Evolutionary conservation across 2,888 invertebrate species (phyloP), one percentile per base, ranked within the genome.

Genomic region (Branchipolynoe longqiensis): DNA sequence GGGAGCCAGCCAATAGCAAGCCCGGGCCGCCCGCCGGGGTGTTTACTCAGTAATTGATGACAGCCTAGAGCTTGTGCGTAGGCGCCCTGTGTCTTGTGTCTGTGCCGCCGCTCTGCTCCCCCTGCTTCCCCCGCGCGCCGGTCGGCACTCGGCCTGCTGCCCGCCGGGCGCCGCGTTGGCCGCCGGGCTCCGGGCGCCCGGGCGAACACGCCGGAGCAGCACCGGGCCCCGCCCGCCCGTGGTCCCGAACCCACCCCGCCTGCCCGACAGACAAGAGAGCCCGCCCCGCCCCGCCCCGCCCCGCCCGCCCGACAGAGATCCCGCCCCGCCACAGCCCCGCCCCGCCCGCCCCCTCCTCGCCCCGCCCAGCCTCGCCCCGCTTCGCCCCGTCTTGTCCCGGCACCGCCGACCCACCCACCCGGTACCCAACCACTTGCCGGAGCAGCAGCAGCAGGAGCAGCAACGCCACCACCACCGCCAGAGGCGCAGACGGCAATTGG

Each of bases 1-100:
- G 48, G 41, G 78, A 41, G n/a, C 31, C 78, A 78, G 78, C 78
- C 78, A 78, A 78, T 78, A 78, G 78, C 78, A 78, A 33, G 78
- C 41, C 48, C 31, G 28, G 48, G 38, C 36, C 69, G 69, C 36
- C 38, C 36, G 69, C 33, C 48, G 78, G 28, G 54, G 41, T 78
- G 48, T 78, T 78, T 78, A 78, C 78, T 54, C 78, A 31, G 78
- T 78, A 78, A 78, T 54, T 78, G 78, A 78, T 78, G 78, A 78
- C 78, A 54, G 78, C 28, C 78, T 48, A 78, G 78, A 25, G 41
- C 78, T 78, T 41, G 69, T 69, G 69, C 38, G 8, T 33, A 25
- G 69, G 69, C 69, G 38, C 69, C 38, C 38, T 14, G 69, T 69
- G 69, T 69, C 69, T 69, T 33, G 58, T 4, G 48, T 8, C 48